Percentiles rank a stretch among this genome's conserved stretches.
phyloP scores from a whole-genome alignment of 1,140 invertebrate species.

The Calliopsis andreniformis region DNA sequence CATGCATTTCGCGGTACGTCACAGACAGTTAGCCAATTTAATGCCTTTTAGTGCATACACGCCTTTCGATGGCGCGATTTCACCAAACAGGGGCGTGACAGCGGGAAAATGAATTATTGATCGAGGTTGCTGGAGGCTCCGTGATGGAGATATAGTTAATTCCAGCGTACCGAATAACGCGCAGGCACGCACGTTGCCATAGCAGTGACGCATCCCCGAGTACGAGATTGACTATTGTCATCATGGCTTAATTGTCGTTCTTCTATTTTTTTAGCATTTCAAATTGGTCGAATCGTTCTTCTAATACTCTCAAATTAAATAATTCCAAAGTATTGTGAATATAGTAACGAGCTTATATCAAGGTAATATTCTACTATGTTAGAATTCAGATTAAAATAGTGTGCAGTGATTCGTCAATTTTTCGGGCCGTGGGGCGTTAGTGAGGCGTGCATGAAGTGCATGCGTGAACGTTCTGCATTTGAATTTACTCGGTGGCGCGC shows the following conservation, averaged over 20 bases:
- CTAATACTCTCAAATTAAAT: too few relatives aligned
- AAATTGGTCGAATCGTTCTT: too few relatives aligned
- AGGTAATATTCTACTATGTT: too few relatives aligned
- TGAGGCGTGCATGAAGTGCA: not conserved
- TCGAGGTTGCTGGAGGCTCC: slow-evolving; percentile 57
- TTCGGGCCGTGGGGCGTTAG: not conserved
- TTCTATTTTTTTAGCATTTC: too few relatives aligned
- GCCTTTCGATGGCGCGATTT: slow-evolving; percentile 11
- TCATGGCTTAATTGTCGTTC: too few relatives aligned
- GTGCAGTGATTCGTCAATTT: not conserved
- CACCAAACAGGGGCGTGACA: slow-evolving; percentile 62
- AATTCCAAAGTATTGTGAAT: too few relatives aligned
- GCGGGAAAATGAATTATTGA: slow-evolving; percentile 73
- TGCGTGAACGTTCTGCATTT: slow-evolving; percentile 27
- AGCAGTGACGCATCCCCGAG: not conserved
- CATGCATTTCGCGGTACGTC: too few relatives aligned
- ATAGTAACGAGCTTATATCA: too few relatives aligned
- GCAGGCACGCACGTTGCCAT: slow-evolving; percentile 26
- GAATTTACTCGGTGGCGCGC: slow-evolving; percentile 44
- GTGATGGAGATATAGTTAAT: slow-evolving; percentile 62
- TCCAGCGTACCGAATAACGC: slow-evolving; percentile 25
- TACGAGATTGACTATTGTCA: not conserved
- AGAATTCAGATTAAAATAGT: too few relatives aligned
- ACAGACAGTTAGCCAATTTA: not conserved
- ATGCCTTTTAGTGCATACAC: not conserved